Evolutionary conservation across 2,113 vertebrate species (phyloP).

Genomic region (western clawed frog (Xenopus tropicalis)): UCB_Xtro_10.0 CM004447.2:121635501-121636000

Average conservation of each 20-base stretch:
- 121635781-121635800: conserved; percentile 37
- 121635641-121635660: conserved; percentile 29
- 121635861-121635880: conserved; percentile 29
- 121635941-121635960: conserved; percentile 7
- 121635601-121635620: conserved; percentile 28
- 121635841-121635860: conserved; percentile 43
- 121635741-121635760: conserved; percentile 38
- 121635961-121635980: not conserved
- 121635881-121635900: conserved; percentile 18
- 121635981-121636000: not conserved
- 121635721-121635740: conserved; percentile 40
- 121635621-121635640: conserved; percentile 34
- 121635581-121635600: conserved; percentile 23
- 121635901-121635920: conserved; percentile 28
- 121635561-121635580: conserved; percentile 6
- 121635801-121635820: conserved; percentile 39
- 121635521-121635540: not conserved
- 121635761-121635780: conserved; percentile 37
- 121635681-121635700: conserved; percentile 38
- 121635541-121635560: too few species aligned
- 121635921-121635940: not conserved
- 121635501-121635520: not conserved
- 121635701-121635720: conserved; percentile 40
- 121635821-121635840: conserved; percentile 41
- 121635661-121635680: conserved; percentile 33